Conservation (phyloP, 2,113 vertebrate species). For the Puma concolor region DNA sequence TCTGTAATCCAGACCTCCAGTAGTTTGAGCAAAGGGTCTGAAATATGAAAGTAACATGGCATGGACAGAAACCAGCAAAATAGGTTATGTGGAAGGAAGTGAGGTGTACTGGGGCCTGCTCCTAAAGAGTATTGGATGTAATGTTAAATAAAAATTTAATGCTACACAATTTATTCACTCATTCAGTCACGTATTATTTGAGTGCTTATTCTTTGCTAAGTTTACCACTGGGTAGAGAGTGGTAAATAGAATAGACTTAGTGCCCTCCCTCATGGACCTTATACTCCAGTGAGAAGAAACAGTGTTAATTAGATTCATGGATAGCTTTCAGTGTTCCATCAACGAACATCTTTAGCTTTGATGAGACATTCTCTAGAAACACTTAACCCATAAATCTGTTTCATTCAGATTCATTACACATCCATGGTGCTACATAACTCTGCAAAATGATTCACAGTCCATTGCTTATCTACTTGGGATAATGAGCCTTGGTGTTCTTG, state of each 20-base stretch:
- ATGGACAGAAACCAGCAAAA: neutral
- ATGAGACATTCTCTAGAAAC: conserved; percentile 1
- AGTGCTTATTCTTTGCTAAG: neutral
- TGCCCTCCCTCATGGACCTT: neutral
- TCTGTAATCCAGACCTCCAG: neutral
- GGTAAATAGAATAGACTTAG: neutral
- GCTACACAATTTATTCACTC: neutral
- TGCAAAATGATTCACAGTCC: neutral
- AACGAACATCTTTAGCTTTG: conserved; percentile 47
- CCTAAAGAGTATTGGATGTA: neutral
- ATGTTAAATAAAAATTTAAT: neutral
- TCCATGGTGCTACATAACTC: neutral
- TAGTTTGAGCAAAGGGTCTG: neutral
- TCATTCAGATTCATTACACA: neutral
- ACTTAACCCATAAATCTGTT: conserved; percentile 33
- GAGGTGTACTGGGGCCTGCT: neutral
- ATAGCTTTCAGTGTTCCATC: neutral
- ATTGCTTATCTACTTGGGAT: neutral
- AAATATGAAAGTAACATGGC: neutral
- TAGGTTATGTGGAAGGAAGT: neutral
- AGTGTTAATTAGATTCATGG: neutral
- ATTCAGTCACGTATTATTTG: neutral
- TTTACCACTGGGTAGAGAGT: neutral
- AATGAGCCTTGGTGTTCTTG: neutral
- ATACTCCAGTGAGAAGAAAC: neutral